Evolutionary conservation across 2,797 vertebrate genomes (phyloP).

Genomic region (Synanceia verrucosa): DNA sequence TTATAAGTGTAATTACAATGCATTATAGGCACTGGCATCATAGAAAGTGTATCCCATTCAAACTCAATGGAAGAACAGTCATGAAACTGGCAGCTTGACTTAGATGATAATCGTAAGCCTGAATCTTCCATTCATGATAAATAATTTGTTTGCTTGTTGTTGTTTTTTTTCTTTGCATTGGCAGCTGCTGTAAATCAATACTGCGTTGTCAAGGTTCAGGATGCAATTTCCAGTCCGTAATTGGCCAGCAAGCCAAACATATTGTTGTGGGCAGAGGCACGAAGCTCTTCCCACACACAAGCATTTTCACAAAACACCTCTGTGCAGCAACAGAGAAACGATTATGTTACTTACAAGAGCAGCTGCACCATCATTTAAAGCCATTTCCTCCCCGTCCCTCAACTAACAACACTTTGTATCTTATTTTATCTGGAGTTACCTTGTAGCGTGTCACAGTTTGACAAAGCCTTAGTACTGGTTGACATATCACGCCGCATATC

Average conservation of each 20-base stretch:
- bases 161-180: slow-evolving; percentile 20
- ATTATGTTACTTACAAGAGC: slow-evolving; percentile 51
- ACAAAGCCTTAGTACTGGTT: slow-evolving; percentile 66
- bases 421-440: slow-evolving; percentile 49
- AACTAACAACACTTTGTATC: slow-evolving; percentile 46
- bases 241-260: slow-evolving; percentile 58
- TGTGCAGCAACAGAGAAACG: slow-evolving; percentile 42
- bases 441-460: slow-evolving; percentile 57
- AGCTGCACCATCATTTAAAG: slow-evolving; percentile 45
- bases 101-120: slow-evolving; percentile 15
- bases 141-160: slow-evolving; percentile 9
- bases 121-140: slow-evolving; percentile 25
- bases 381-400: slow-evolving; percentile 9
- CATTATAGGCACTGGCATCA: background rate
- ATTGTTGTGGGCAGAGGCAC: slow-evolving; percentile 56
- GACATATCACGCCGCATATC: slow-evolving; percentile 74
- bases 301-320: slow-evolving; percentile 53
- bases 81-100: background rate
- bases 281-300: slow-evolving; percentile 45
- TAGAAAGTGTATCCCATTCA: background rate
- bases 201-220: slow-evolving; percentile 57
- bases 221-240: slow-evolving; percentile 69
- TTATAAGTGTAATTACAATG: background rate
- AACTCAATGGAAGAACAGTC: background rate
- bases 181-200: slow-evolving; percentile 57